Base-by-base conservation (phyloP, 2,113 vertebrate species). In the Mixornis gularis region DNA sequence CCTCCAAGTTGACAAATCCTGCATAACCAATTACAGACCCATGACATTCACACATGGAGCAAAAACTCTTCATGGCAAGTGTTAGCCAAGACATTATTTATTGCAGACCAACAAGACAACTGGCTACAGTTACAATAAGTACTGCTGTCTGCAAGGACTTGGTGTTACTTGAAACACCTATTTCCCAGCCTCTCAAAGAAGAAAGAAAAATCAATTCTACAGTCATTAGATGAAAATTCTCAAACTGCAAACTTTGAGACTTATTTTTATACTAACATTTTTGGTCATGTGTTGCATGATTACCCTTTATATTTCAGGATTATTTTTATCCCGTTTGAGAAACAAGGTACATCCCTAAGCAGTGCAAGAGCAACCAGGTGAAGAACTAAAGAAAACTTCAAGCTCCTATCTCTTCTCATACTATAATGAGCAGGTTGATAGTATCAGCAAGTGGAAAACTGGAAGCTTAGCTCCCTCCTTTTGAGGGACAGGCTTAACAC, bases 221-320 rank as follows among this genome's bases (percentile, higher is more conserved):
- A 82, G 63, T 77, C 74, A 79, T 91, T 72, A 93, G 34, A 89
- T n/a, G 13, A 89, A 93, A 91, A 92, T 44, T 48, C 48, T 65
- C 36, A 70, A 93, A 81, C 22, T 78, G 66, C 74, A 88, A 93
- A 87, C 79, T 83, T 83, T 3, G 6, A 91, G 76, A 59, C 36
- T 73, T 89, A 78, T 91, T 94, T 92, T 94, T 85, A 79, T 11
- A 85, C 17, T 69, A 56, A 34, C 89, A 92, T 55, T 93, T 88
- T 91, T 73, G 48, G 78, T 91, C 52, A 78, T n/a, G 34, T 34
- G 63, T 79, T 92, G n/a, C 62, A 85, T 59, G 89, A 84, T 63
- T 79, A 63, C 22, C 53, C n/a, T 68, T 85, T 79, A n/a, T 58
- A 90, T 84, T 90, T 71, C 56, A 68, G 36, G 26, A 83, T 71